Base-by-base conservation (phyloP, 2,888 invertebrate species). In the Alentia gelatinosa region DNA sequence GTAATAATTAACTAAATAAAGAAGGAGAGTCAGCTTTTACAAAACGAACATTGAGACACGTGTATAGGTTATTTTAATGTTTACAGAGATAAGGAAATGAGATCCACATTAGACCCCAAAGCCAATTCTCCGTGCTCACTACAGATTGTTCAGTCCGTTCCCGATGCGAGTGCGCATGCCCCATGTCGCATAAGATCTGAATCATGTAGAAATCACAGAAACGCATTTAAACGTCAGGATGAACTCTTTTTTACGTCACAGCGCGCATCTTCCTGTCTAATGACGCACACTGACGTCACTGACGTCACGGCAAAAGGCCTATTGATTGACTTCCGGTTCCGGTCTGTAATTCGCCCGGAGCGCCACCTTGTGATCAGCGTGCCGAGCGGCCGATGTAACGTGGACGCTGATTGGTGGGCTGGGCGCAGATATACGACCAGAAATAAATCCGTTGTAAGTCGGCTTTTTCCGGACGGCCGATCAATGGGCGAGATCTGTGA, bases 361-460 rank as follows among this genome's bases (percentile, higher is more conserved):
- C 19, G 37, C 79, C 79, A 79, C 79, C 79, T 79, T 79, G 79
- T 79, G 39, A 79, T 79, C 79, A 39, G 23, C 35, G 37, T 26
- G 79, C 79, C 39, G 79, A 35, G 39, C 79, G 9, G 37, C 39
- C 37, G 37, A 79, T 79, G 79, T 79, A 79, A 79, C 79, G n/a
- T 79, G 79, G 39, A 79, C 39, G 79, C 79, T 79, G 79, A 79
- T 79, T 79, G 79, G 79, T 79, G 79, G 79, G 37, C 39, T 79
- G 35, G 39, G 79, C 79, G 79, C 23, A 37, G 79, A 79, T 79
- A 79, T 79, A 79, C 79, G 79, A 79, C 35, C 12, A 39, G 79
- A 39, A 79, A 79, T 79, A 79, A 79, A 79, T 79, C 79, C 39
- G 79, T 79, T 79, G 79, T 79, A 79, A 79, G 79, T 79, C 79